Conservation (phyloP, 2,797 vertebrate species). For the Periparus ater region DNA sequence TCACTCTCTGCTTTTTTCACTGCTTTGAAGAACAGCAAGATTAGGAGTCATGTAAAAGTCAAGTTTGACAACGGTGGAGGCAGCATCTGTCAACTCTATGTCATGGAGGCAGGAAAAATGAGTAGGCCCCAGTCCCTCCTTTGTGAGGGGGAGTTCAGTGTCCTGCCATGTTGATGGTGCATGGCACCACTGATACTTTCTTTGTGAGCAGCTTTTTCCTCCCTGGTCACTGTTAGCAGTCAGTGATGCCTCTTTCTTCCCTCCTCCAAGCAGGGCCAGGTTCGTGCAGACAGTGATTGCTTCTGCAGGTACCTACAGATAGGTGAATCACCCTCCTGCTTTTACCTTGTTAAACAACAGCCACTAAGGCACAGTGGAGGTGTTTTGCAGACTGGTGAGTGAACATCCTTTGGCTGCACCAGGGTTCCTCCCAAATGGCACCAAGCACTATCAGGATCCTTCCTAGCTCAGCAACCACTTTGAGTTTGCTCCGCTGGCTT, state of each 20-base stretch:
- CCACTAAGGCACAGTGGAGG: neutral
- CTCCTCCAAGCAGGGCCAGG: neutral
- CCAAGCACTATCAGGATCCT: neutral
- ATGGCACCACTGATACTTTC: neutral
- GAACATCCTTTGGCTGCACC: neutral
- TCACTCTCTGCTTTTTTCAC: neutral
- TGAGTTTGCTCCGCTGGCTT: neutral
- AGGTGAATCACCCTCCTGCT: rapidly evolving
- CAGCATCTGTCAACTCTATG: neutral
- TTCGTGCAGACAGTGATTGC: neutral
- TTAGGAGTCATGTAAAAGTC: neutral
- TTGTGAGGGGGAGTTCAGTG: neutral
- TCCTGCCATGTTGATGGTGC: neutral
- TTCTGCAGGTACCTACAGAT: neutral
- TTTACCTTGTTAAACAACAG: neutral
- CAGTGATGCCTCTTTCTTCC: neutral
- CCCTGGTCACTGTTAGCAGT: neutral
- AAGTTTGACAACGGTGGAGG: neutral
- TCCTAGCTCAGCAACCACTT: neutral
- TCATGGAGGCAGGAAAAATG: neutral
- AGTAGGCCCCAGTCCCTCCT: neutral
- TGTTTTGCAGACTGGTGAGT: neutral
- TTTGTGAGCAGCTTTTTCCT: neutral
- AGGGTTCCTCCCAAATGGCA: neutral
- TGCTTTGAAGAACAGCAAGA: neutral